Evolutionary conservation across 2,888 invertebrate species (phyloP).

Genomic region (Serrognathus titanus): DNA sequence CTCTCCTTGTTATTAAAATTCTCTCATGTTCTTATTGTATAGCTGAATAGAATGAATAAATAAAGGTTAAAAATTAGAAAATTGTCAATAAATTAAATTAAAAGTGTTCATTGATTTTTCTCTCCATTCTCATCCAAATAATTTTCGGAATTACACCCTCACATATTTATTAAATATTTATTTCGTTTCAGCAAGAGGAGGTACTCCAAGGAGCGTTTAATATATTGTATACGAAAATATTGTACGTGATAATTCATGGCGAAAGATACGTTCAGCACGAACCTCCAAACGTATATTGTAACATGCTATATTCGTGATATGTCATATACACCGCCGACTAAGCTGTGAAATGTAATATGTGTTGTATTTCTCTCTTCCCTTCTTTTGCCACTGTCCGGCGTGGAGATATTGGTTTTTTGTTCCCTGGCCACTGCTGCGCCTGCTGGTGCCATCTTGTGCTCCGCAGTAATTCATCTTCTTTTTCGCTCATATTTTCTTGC

Average conservation of each 20-base stretch:
- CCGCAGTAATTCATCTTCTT: constrained; percentile 43
- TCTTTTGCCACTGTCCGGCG: constrained; percentile 37
- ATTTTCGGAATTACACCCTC: too few species aligned
- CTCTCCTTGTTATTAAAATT: too few species aligned
- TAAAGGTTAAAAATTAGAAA: too few species aligned
- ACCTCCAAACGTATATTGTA: constrained; percentile 17
- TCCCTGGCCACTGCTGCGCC: constrained; percentile 35
- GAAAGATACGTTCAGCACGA: constrained; percentile 6
- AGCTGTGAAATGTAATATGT: constrained; percentile 47
- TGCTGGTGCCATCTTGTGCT: constrained; percentile 45
- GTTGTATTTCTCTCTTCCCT: constrained; percentile 41
- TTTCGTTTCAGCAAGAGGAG: too few species aligned
- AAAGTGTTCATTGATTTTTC: too few species aligned
- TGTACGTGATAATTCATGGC: not conserved
- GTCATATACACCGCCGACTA: constrained; percentile 35
- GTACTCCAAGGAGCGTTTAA: too few species aligned
- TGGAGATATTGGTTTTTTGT: constrained; percentile 43
- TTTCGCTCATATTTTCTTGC: constrained; percentile 42
- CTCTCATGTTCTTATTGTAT: too few species aligned
- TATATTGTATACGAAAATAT: not conserved
- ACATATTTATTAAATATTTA: too few species aligned
- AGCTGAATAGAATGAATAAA: too few species aligned
- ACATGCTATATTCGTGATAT: constrained; percentile 28
- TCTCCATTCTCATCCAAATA: too few species aligned
- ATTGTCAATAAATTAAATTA: too few species aligned